Conservation (phyloP, 2,113 vertebrate genomes). For the Gila orcuttii region DNA sequence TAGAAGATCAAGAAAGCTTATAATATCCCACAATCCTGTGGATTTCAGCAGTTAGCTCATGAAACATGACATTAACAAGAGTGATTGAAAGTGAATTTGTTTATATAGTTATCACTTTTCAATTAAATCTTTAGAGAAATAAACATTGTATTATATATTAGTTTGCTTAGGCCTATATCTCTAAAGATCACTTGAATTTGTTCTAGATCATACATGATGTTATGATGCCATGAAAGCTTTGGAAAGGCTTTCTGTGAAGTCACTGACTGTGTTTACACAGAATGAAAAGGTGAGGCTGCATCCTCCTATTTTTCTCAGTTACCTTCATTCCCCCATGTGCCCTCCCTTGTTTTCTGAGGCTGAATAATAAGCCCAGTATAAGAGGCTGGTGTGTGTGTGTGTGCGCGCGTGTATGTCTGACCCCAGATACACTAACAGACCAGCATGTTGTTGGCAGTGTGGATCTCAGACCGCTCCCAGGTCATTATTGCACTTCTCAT, state of each 20-base stretch:
- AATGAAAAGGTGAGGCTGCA: conserved; percentile 2
- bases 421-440: conserved; percentile 21
- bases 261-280: not conserved
- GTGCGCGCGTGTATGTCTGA: not conserved
- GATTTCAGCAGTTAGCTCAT: not conserved
- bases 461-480: conserved; percentile 60
- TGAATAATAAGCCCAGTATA: conserved; percentile 31
- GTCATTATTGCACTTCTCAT: conserved; percentile 63
- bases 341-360: conserved; percentile 23
- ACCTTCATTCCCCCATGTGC: conserved; percentile 1
- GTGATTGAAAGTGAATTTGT: not conserved
- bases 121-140: not conserved
- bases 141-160: not conserved
- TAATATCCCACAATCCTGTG: not conserved
- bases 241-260: not conserved
- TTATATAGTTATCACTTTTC: not conserved
- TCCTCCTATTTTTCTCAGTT: conserved; percentile 31
- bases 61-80: not conserved
- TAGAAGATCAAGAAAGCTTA: not conserved
- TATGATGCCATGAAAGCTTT: not conserved
- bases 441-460: conserved; percentile 6
- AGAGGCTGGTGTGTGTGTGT: not conserved
- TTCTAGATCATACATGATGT: not conserved
- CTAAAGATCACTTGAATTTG: not conserved
- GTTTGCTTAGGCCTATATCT: not conserved